Conservation (phyloP, 2,113 vertebrate species). For the Chaetodon trifascialis region DNA sequence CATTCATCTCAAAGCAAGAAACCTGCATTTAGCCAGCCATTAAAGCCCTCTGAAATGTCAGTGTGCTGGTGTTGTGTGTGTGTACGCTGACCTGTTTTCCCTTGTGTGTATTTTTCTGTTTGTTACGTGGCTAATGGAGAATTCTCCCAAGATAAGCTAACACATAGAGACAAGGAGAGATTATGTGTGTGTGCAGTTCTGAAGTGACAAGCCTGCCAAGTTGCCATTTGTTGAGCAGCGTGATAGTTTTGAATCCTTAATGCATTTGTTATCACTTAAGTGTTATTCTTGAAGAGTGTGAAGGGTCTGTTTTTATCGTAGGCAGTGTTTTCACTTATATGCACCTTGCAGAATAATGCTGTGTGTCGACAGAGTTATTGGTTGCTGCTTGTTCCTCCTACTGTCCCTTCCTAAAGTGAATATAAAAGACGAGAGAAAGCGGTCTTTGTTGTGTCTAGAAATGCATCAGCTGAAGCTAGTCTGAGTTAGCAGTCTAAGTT, state of each 20-base stretch:
- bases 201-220: neutral
- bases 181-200: slow-evolving; percentile 1
- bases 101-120: slow-evolving; percentile 34
- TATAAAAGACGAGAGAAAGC: too few relatives aligned
- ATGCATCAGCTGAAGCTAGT: neutral
- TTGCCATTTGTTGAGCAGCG: neutral
- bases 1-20: slow-evolving; percentile 56
- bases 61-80: neutral
- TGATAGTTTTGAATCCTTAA: slow-evolving; percentile 1
- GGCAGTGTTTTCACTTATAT: neutral
- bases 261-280: neutral
- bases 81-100: slow-evolving; percentile 21
- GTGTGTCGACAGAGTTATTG: neutral
- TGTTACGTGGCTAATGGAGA: slow-evolving; percentile 23
- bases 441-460: neutral
- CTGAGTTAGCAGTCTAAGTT: neutral
- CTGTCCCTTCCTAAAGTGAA: neutral
- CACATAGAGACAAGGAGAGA: neutral
- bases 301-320: neutral
- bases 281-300: neutral
- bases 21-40: slow-evolving; percentile 52
- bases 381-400: neutral
- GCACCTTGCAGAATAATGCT: neutral
- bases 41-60: slow-evolving; percentile 71
- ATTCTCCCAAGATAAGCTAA: slow-evolving; percentile 25